Base-by-base conservation (phyloP, 2,113 vertebrate genomes). In the Gulo gulo region DNA sequence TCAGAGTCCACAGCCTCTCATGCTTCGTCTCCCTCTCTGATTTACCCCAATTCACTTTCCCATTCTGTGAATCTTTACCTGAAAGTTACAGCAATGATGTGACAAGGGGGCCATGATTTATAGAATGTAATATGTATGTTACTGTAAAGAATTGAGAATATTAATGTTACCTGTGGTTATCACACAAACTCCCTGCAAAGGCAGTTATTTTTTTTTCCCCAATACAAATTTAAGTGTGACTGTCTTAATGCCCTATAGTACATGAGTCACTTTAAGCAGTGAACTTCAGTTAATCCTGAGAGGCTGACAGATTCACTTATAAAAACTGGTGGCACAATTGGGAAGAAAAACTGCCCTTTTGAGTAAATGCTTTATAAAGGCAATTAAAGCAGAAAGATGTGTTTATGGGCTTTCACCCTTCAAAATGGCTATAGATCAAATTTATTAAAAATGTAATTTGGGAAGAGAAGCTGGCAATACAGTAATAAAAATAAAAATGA, bases 401-500 rank as follows among this genome's bases (percentile, higher is more conserved):
- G 95, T 98, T 98, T 97, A 97, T 95, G 94, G 95, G 95, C 82
- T 97, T 97, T 97, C 94, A 93, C 78, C 74, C 94, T 98, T 98
- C 97, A 97, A 96, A 98, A 97, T 57, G 78, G 61, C 89, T 96
- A 94, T 96, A 98, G 91, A 97, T 97, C 97, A 98, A 97, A 95
- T 97, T 98, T 97, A 98, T 98, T 98, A 98, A 98, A 98, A 98
- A 97, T 94, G 94, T 96, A 97, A 98, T 98, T 98, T 98, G 94
- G 97, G 97, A 95, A 98, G 71, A 96, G 93, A 97, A 87, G 73
- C 79, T 97, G 91, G 94, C 78, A 95, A 97, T 96, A 96, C 45
- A 97, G 95, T 94, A 94, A 98, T 98, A 98, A 98, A 98, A 97
- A 94, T 97, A 96, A 97, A 98, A 98, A 98, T 97, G 97, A 98